These are phyloP conservation scores for Graphium colonna DNA, from an alignment of 2,888 invertebrate genomes.

Conservation along the genomic window DNA sequence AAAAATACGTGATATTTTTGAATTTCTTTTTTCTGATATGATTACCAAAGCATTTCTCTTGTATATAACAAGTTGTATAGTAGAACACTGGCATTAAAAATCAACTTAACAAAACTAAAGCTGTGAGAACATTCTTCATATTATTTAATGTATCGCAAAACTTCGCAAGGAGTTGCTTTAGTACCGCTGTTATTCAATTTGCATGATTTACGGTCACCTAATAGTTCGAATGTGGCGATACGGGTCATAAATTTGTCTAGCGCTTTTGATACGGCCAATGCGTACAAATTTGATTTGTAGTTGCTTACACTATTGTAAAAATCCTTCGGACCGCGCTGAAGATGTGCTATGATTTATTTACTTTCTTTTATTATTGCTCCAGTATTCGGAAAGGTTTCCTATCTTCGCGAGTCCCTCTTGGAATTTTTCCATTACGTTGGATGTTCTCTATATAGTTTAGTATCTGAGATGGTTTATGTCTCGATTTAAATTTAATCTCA, in stretches of 20 bases:
- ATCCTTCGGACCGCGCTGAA: constrained; percentile 42
- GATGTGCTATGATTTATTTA: constrained; percentile 20
- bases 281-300: constrained; percentile 43
- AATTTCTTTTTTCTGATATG: too few species aligned
- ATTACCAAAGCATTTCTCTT: too few species aligned
- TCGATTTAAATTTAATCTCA: neutral
- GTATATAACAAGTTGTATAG: too few species aligned
- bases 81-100: neutral
- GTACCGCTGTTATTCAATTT: constrained; percentile 30
- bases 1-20: too few species aligned
- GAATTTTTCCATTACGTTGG: neutral
- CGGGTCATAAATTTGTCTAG: constrained; percentile 64
- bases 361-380: constrained; percentile 19
- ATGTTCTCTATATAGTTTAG: neutral
- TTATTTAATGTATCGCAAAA: neutral
- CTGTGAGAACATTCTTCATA: neutral
- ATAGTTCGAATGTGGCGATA: constrained; percentile 59
- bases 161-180: constrained; percentile 2
- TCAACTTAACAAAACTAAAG: neutral
- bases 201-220: constrained; percentile 42
- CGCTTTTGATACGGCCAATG: constrained; percentile 47
- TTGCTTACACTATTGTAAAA: constrained; percentile 42
- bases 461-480: neutral
- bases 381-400: constrained; percentile 1
- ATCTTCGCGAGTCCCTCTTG: neutral